These are phyloP conservation scores for Otus sunia DNA, from an alignment of 2,113 vertebrate genomes.

Conservation along the genomic window DNA sequence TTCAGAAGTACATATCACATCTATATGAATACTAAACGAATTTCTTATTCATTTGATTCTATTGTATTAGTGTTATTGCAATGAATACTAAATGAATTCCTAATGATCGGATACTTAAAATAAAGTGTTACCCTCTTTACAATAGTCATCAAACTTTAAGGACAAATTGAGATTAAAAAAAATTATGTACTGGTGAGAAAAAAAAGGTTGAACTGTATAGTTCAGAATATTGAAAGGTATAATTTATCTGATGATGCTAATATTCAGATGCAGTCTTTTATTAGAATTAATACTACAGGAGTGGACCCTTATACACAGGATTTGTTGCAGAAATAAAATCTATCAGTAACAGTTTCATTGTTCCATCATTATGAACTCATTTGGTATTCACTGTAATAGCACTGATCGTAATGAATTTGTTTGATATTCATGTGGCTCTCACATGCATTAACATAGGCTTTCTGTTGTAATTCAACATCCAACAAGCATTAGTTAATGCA, in stretches of 20 bases:
- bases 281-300: slow-evolving; percentile 75
- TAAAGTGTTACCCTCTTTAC: slow-evolving; percentile 68
- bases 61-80: slow-evolving; percentile 69
- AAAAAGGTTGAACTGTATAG: neutral
- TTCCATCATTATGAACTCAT: slow-evolving; percentile 80
- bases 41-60: slow-evolving; percentile 63
- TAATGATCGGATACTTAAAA: slow-evolving; percentile 74
- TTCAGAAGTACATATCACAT: slow-evolving; percentile 54
- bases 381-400: slow-evolving; percentile 83
- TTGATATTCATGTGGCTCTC: slow-evolving; percentile 81
- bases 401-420: slow-evolving; percentile 81
- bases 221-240: slow-evolving; percentile 54
- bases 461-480: slow-evolving; percentile 77
- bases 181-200: neutral
- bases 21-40: slow-evolving; percentile 63
- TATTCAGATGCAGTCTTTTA: slow-evolving; percentile 70
- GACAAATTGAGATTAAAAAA: slow-evolving; percentile 39
- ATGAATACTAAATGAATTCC: slow-evolving; percentile 70
- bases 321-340: slow-evolving; percentile 82
- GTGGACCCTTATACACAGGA: slow-evolving; percentile 70
- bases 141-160: slow-evolving; percentile 62
- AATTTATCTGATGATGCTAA: slow-evolving; percentile 71
- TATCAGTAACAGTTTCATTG: slow-evolving; percentile 81
- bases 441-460: slow-evolving; percentile 76
- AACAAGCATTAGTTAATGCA: slow-evolving; percentile 76